Conservation (phyloP, 1,140 invertebrate species). For the Whitmania pigra region DNA sequence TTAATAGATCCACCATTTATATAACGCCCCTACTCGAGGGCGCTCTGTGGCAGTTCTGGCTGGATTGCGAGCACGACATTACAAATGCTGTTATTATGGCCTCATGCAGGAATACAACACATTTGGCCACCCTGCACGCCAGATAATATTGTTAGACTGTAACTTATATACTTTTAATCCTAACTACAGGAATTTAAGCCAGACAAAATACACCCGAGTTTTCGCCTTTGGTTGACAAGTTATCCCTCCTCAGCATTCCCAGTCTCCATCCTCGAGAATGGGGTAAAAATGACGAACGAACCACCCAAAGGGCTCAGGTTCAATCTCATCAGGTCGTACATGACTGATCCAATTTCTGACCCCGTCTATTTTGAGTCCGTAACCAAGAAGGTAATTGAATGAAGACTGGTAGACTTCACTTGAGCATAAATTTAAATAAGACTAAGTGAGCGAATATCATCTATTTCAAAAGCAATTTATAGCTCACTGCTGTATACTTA, state of each 20-base stretch:
- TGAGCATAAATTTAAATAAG: neutral
- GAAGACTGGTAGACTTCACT: neutral
- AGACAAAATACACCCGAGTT: constrained; percentile 40
- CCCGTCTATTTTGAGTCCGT: constrained; percentile 73
- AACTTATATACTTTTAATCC: neutral
- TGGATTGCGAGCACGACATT: too few species aligned
- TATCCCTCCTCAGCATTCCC: constrained; percentile 80
- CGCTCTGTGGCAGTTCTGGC: too few species aligned
- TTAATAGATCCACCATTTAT: too few species aligned
- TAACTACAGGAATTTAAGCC: constrained; percentile 38
- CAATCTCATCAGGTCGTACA: constrained; percentile 70
- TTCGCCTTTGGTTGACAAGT: constrained; percentile 46
- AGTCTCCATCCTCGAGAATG: constrained; percentile 73
- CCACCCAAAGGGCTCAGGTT: constrained; percentile 60
- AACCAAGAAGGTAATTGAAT: constrained; percentile 49
- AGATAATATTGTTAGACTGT: too few species aligned
- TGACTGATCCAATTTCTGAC: constrained; percentile 73
- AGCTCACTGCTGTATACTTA: too few species aligned
- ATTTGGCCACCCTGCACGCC: too few species aligned
- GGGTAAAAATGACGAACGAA: constrained; percentile 88
- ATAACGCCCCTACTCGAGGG: too few species aligned
- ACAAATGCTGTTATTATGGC: too few species aligned
- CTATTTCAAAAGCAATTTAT: too few species aligned
- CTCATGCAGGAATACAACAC: too few species aligned
- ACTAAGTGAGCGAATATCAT: too few species aligned